phyloP scores from a whole-genome alignment of 2,797 vertebrate genomes.

The Anas flavirostris region DNA sequence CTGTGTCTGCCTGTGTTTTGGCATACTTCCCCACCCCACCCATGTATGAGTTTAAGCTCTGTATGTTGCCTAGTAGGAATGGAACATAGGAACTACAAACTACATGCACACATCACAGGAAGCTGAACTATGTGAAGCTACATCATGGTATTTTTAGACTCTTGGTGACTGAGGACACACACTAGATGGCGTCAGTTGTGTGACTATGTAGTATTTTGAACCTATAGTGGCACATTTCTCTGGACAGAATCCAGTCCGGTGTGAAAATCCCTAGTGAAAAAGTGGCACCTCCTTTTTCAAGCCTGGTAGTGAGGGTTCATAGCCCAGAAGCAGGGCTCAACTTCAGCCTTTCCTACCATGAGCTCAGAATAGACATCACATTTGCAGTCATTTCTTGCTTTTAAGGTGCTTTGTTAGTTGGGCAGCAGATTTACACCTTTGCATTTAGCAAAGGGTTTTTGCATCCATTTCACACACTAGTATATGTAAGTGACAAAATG shows the following conservation, averaged over 20 bases:
- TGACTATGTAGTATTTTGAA: background rate
- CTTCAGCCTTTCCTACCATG: accelerated
- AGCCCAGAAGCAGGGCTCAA: background rate
- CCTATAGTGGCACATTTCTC: background rate
- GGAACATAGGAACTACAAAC: background rate
- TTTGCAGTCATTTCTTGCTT: background rate
- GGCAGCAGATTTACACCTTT: background rate
- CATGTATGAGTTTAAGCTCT: background rate
- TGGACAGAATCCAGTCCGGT: background rate
- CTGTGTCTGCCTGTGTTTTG: background rate
- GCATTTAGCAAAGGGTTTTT: background rate
- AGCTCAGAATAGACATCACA: background rate
- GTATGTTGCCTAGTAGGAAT: background rate
- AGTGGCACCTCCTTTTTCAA: background rate
- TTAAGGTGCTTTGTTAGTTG: background rate
- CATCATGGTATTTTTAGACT: background rate
- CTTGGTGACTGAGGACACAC: background rate
- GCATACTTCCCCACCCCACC: background rate
- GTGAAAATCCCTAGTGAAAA: background rate
- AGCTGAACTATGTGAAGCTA: background rate
- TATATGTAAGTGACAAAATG: background rate
- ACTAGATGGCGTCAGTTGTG: background rate
- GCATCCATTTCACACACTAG: background rate
- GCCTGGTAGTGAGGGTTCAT: background rate
- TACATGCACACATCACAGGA: background rate